Evolutionary conservation across 2,888 invertebrate species (phyloP), one percentile per base, ranked within the genome.

Genomic region (Sminthurinus aureus): DNA sequence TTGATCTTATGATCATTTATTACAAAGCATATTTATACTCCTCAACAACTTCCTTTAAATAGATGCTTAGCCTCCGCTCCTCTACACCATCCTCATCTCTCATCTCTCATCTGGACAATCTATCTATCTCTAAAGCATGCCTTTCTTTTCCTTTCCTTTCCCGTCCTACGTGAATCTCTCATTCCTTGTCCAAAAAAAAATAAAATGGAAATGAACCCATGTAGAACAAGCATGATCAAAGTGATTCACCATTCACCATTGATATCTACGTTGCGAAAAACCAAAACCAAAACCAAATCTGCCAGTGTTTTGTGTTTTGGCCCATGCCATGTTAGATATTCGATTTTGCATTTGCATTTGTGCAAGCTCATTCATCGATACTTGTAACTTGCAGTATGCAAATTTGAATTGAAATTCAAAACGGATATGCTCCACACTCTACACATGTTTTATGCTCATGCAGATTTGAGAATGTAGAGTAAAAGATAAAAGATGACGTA

Each of bases 1-100:
- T n/a, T 50, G 64, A 79, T 79, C 79, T 18, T n/a, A 20, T 50
- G 64, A 79, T 79, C 79, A 67, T 67, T 69, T 79, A 12, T 51
- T 50, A 79, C n/a, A 20, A 22, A 75, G n/a, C 26, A 51, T 75
- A 15, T 51, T 64, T n/a, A n/a, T 64, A 69, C n/a, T 69, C 22
- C 18, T 69, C 69, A 20, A 11, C 69, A 22, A 69, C 22, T 69
- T 69, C 69, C 69, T 69, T 69, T 20, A 69, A 69, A 69, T 69
- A 69, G 69, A 69, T 22, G 22, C 69, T 1, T 74, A 69, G 69
- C 69, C 26, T 74, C 15, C 20, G 38, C 24, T 24, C 22, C 3
- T 38, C 22, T 13, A 74, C 26, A 50, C 8, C 22, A 38, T 38
- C 38, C 38, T 38, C 38, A 38, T 38, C 38, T 24, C 74, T 24